These are phyloP conservation scores for Imbricaverruca yamaguchii DNA, from an alignment of 2,888 invertebrate genomes.

Conservation along the genomic window DNA sequence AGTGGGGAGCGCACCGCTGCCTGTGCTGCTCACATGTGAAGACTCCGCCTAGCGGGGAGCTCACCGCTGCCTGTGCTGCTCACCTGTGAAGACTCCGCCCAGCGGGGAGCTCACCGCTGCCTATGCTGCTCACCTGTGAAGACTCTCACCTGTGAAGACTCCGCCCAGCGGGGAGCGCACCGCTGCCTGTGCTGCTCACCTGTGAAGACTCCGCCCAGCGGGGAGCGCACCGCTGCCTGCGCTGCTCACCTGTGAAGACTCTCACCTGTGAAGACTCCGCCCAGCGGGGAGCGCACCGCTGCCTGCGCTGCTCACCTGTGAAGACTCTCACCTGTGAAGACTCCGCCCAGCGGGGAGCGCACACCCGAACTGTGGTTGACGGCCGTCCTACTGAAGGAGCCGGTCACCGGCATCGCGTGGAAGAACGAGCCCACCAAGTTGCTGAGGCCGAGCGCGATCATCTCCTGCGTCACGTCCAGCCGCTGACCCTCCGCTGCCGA, in stretches of 20 bases:
- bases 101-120: conserved; percentile 68
- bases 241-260: too few relatives aligned
- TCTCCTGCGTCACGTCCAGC: conserved; percentile 84
- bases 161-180: conserved; percentile 78
- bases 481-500: conserved; percentile 50
- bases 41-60: conserved; percentile 72
- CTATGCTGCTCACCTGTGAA: too few relatives aligned
- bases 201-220: conserved; percentile 65
- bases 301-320: too few relatives aligned
- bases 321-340: conserved; percentile 56
- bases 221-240: conserved; percentile 58
- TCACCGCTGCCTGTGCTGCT: conserved; percentile 46
- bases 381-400: conserved; percentile 81
- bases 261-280: conserved; percentile 61
- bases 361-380: conserved; percentile 84
- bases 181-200: too few relatives aligned
- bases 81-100: conserved; percentile 59
- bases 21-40: conserved; percentile 41
- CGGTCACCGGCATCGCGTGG: conserved; percentile 81
- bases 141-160: too few relatives aligned
- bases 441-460: conserved; percentile 72
- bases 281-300: conserved; percentile 51
- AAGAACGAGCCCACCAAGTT: conserved; percentile 76
- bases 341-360: conserved; percentile 70
- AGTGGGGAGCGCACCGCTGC: conserved; percentile 68